Evolutionary conservation across 2,888 invertebrate species (phyloP).

Genomic region (Griposia aprilina): DNA sequence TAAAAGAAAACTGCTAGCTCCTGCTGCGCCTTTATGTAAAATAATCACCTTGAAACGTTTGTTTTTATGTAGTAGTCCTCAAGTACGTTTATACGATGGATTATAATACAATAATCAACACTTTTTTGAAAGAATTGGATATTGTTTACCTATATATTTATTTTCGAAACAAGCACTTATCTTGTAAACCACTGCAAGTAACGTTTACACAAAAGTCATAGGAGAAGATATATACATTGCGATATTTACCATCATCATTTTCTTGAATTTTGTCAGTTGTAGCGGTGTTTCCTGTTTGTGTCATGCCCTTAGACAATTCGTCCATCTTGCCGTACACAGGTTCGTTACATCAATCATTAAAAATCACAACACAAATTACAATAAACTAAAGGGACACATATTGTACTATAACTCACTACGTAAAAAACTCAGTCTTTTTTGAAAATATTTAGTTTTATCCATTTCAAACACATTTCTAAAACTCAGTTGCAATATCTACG

Average conservation of each 20-base stretch:
- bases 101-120: neutral
- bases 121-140: conserved; percentile 26
- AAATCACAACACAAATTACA: conserved; percentile 83
- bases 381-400: conserved; percentile 77
- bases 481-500: conserved; percentile 76
- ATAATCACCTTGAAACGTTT: neutral
- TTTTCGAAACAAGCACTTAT: conserved; percentile 18
- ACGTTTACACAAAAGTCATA: neutral
- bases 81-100: neutral
- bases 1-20: neutral
- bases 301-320: conserved; percentile 91
- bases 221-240: conserved; percentile 17
- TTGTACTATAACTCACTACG: conserved; percentile 77
- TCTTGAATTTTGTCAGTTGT: conserved; percentile 89
- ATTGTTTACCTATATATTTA: conserved; percentile 59
- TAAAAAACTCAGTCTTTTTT: conserved; percentile 81
- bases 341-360: conserved; percentile 89
- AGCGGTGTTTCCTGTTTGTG: conserved; percentile 90
- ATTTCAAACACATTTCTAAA: conserved; percentile 85
- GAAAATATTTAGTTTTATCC: conserved; percentile 81
- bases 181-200: conserved; percentile 1
- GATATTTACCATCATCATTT: conserved; percentile 86
- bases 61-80: neutral
- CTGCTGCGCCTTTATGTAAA: neutral
- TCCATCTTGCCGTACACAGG: conserved; percentile 90